Evolutionary conservation across 2,888 invertebrate species (phyloP).

Genomic region (Matsumyia berberina): DNA sequence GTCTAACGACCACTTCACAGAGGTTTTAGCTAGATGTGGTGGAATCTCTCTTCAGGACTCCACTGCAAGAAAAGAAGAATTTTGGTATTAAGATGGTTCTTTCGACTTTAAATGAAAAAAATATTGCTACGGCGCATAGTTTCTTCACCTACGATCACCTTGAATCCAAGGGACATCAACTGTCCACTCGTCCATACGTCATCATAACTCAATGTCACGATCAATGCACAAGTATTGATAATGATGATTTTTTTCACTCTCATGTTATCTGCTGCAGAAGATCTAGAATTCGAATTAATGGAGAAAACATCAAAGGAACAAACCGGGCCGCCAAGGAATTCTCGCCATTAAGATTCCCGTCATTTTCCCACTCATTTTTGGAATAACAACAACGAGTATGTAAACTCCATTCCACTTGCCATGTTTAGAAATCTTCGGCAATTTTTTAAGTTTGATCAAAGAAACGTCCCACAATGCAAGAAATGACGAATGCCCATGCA

Average conservation of each 20-base stretch:
- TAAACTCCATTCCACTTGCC: slow-evolving; percentile 19
- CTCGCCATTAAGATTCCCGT: slow-evolving; percentile 49
- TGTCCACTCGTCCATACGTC: slow-evolving; percentile 52
- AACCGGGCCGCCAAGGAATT: slow-evolving; percentile 37
- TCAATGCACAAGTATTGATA: slow-evolving; percentile 59
- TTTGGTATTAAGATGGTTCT: too few species aligned
- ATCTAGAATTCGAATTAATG: slow-evolving; percentile 64
- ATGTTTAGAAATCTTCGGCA: slow-evolving; percentile 26
- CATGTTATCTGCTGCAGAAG: slow-evolving; percentile 41
- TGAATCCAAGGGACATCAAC: slow-evolving; percentile 29
- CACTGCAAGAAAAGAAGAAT: too few species aligned
- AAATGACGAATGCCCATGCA: slow-evolving; percentile 9
- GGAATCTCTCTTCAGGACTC: too few species aligned
- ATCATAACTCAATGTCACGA: slow-evolving; percentile 68
- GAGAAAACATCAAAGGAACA: slow-evolving; percentile 52
- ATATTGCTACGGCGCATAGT: too few species aligned
- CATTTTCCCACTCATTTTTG: slow-evolving; percentile 52
- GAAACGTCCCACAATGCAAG: slow-evolving; percentile 30
- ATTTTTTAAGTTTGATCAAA: slow-evolving; percentile 33
- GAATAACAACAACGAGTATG: slow-evolving; percentile 3
- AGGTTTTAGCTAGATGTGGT: too few species aligned
- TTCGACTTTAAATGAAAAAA: too few species aligned
- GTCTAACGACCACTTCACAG: too few species aligned
- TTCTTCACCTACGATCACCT: too few species aligned
- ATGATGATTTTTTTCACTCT: slow-evolving; percentile 50